phyloP scores from a whole-genome alignment of 2,888 invertebrate species.

The Sphaeridia pumilis region DNA sequence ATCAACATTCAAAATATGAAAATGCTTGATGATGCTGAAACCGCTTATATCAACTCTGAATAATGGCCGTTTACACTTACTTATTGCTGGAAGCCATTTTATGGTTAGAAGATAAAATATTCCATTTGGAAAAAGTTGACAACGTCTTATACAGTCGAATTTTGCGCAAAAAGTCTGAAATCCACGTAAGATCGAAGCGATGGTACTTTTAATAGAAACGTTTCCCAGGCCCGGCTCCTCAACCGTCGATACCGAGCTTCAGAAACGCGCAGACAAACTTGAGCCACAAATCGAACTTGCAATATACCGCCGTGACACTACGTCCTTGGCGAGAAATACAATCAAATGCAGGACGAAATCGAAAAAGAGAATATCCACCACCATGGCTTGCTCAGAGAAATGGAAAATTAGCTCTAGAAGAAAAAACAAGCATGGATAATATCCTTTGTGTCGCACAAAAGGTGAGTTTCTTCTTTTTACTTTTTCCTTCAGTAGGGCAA shows the following conservation, averaged over 20 bases:
- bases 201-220: conserved; percentile 20
- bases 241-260: conserved; percentile 6
- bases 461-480: neutral
- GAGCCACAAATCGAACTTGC: conserved; percentile 8
- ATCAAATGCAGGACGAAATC: conserved; percentile 12
- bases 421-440: conserved; percentile 9
- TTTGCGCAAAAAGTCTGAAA: conserved; percentile 20
- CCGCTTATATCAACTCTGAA: too few relatives aligned
- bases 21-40: too few relatives aligned
- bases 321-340: conserved; percentile 12
- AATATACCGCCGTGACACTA: conserved; percentile 7
- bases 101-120: too few relatives aligned
- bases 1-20: too few relatives aligned
- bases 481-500: neutral
- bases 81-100: too few relatives aligned
- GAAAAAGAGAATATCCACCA: conserved; percentile 1
- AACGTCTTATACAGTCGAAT: too few relatives aligned
- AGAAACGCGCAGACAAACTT: conserved; percentile 1
- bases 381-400: conserved; percentile 7
- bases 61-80: too few relatives aligned
- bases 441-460: conserved; percentile 7
- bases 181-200: conserved; percentile 28
- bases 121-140: too few relatives aligned
- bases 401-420: conserved; percentile 7
- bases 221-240: conserved; percentile 12